Conservation (phyloP, 2,888 invertebrate species). For the Clusia tigrina region DNA sequence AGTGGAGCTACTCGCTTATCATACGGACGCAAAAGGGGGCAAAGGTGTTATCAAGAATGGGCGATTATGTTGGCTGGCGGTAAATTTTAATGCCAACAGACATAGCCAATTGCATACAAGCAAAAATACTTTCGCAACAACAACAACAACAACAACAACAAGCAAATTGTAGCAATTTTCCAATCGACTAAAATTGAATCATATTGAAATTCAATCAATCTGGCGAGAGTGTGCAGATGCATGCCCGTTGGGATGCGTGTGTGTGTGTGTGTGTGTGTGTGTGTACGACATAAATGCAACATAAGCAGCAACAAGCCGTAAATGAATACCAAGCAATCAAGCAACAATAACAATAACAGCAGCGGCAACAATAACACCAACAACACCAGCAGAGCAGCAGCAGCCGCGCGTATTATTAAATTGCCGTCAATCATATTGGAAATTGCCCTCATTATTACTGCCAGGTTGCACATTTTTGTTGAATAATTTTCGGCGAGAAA, state of each 20-base stretch:
- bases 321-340: too few relatives aligned
- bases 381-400: neutral
- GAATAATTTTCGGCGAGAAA: neutral
- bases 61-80: neutral
- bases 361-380: neutral
- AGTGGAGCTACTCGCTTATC: too few relatives aligned
- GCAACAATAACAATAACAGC: neutral
- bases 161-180: neutral
- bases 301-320: too few relatives aligned
- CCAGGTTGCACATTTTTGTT: neutral
- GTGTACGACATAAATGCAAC: neutral
- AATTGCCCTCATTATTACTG: slow-evolving; percentile 2
- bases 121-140: slow-evolving; percentile 3
- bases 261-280: slow-evolving; percentile 2
- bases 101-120: neutral
- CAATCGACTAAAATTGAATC: slow-evolving; percentile 4
- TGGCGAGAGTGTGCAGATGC: neutral
- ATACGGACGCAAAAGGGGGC: neutral
- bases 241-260: too few relatives aligned
- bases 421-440: slow-evolving; percentile 5
- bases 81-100: neutral
- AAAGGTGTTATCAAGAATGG: slow-evolving; percentile 4
- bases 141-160: slow-evolving; percentile 4
- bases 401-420: neutral
- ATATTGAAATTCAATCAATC: slow-evolving; percentile 8